Base-by-base conservation (phyloP, 2,797 vertebrate genomes). In the Falco concolor region DNA sequence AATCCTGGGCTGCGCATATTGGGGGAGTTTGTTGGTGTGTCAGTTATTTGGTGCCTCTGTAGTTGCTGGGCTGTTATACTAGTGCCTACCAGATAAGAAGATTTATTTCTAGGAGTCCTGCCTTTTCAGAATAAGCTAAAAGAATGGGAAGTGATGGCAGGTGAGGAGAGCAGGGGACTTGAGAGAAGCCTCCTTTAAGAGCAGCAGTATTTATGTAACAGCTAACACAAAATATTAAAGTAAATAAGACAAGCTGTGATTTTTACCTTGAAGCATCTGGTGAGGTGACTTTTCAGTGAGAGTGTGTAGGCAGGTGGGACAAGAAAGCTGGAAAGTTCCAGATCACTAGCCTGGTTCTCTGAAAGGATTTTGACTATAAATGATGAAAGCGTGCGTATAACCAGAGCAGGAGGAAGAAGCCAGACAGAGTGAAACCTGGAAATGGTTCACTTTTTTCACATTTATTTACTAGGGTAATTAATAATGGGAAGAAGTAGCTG, bases 221-320 rank as follows among this genome's bases (percentile, higher is more conserved):
- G 52, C 82, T 67, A 87, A 59, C n/a, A 70, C 30, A 61, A 77
- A 89, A 88, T 91, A 85, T 32, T 69, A 32, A 25, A 50, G 23
- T 79, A 74, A 77, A 81, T 70, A 76, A 72, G 18, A 28, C 50
- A 80, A 94, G 65, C 65, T 86, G 79, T 88, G 74, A 45, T 78
- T 92, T 92, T 75, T 95, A 81, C 69, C 79, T 79, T 90, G 89
- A 59, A 88, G 75, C 67, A 84, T 90, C 80, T 92, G 83, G 50
- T 82, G 77, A 90, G 83, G 77, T 93, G 84, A 69, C 40, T 79
- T 44, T 93, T 89, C 52, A 74, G 52, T 44, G 49, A 12, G 18
- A 34, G 22, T 21, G 42, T 34, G 59, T 69, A 60, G 88, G 86
- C 74, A 90, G 85, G 69, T 72, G 87, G 65, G 89, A 84, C 25